Evolutionary conservation across 1,140 invertebrate species (phyloP).

Genomic region (Temnothorax longispinosus): DNA sequence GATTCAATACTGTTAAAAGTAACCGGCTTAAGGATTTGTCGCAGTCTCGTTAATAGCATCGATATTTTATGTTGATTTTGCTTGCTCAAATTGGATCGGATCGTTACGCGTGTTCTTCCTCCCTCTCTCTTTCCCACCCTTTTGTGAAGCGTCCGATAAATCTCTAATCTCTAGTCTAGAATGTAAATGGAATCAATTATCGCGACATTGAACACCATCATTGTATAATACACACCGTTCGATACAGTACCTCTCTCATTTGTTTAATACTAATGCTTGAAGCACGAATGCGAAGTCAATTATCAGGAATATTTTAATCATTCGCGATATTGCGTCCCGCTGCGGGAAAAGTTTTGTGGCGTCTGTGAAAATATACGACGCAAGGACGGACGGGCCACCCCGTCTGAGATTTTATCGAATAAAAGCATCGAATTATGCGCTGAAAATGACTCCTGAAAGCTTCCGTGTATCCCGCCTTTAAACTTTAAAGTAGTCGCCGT

Average conservation of each 20-base stretch:
- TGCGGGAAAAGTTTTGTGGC: conserved; percentile 28
- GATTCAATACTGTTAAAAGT: conserved; percentile 32
- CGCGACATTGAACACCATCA: conserved; percentile 5
- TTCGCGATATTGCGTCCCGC: neutral
- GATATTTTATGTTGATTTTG: conserved; percentile 48
- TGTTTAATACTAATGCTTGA: conserved; percentile 7
- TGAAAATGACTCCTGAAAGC: conserved; percentile 58
- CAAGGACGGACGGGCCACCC: neutral
- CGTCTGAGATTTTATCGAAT: conserved; percentile 48
- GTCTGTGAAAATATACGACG: conserved; percentile 19
- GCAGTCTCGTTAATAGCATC: neutral
- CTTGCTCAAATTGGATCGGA: conserved; percentile 24
- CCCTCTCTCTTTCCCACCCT: neutral
- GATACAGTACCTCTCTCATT: conserved; percentile 15
- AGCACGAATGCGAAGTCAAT: neutral
- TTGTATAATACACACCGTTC: conserved; percentile 12
- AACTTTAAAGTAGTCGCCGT: conserved; percentile 57
- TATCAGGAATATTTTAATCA: conserved; percentile 42
- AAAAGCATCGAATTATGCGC: conserved; percentile 45
- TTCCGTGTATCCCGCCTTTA: conserved; percentile 31
- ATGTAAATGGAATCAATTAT: conserved; percentile 56
- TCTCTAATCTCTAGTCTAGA: conserved; percentile 12
- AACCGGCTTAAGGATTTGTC: conserved; percentile 39
- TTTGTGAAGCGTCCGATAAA: conserved; percentile 20
- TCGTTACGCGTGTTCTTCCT: neutral